These are phyloP conservation scores for Cynodonichthys magdalenae DNA, from an alignment of 2,797 vertebrate species.

Conservation along the genomic window DNA sequence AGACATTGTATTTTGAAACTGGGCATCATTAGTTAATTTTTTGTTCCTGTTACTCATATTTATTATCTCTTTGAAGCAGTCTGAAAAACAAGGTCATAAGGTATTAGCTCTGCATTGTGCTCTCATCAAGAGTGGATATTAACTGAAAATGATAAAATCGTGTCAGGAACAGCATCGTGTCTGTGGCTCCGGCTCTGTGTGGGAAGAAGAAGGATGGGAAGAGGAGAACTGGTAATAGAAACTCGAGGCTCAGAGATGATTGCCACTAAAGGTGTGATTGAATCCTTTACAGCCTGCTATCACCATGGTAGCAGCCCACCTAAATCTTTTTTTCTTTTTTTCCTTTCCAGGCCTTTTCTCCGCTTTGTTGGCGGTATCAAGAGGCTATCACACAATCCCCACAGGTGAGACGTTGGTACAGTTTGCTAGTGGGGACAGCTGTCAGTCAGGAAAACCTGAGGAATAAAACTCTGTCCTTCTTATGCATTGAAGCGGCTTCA, in stretches of 20 bases:
- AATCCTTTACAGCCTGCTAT: conserved; percentile 43
- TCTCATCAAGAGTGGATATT: conserved; percentile 24
- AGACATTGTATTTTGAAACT: background rate
- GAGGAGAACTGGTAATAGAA: conserved; percentile 4
- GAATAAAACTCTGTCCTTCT: conserved; percentile 3
- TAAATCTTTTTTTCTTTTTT: conserved; percentile 21
- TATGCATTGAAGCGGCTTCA: conserved; percentile 3
- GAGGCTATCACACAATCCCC: conserved; percentile 14
- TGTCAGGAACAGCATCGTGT: conserved; percentile 24
- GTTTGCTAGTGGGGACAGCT: conserved; percentile 26
- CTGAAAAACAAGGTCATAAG: conserved; percentile 11
- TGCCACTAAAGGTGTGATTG: conserved; percentile 37
- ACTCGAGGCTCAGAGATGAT: conserved; percentile 31
- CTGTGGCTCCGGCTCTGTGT: conserved; percentile 4
- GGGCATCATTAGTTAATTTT: conserved; percentile 10
- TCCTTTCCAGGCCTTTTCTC: conserved; percentile 7
- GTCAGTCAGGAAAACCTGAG: conserved; percentile 28
- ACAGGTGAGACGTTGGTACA: conserved; percentile 7
- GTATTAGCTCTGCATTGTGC: conserved; percentile 2
- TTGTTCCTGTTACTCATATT: conserved; percentile 13
- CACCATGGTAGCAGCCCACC: conserved; percentile 58
- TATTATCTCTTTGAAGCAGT: conserved; percentile 25
- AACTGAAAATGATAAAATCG: conserved; percentile 13
- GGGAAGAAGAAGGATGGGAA: background rate
- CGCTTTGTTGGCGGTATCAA: conserved; percentile 13